These are phyloP conservation scores for Agonopterix alstromeriana DNA, from an alignment of 2,888 invertebrate genomes.

Conservation along the genomic window DNA sequence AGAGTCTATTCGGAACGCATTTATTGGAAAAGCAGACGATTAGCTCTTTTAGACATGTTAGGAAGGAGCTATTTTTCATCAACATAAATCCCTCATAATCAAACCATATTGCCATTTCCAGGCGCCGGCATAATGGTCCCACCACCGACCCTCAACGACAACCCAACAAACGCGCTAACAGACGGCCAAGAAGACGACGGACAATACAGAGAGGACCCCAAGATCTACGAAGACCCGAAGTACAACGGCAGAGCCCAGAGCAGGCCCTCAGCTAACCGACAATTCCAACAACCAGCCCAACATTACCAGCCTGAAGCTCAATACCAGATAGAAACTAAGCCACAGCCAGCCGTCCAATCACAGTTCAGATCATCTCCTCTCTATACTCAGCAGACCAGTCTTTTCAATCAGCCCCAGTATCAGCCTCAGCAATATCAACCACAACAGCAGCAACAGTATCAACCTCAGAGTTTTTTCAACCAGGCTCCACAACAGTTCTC, in stretches of 20 bases:
- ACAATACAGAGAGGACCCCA: conserved; percentile 90
- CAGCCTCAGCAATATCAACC: conserved; percentile 24
- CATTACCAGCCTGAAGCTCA: conserved; percentile 25
- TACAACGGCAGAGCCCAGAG: conserved; percentile 60
- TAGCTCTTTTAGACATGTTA: no score
- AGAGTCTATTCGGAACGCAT: no score
- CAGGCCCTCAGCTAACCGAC: conserved; percentile 32
- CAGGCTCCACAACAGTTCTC: conserved; percentile 49
- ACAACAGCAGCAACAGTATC: conserved; percentile 34
- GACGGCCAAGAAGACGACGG: conserved; percentile 88
- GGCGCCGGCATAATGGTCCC: conserved; percentile 86
- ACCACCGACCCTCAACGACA: conserved; percentile 83
- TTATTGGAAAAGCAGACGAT: no score
- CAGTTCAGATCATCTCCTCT: conserved; percentile 26
- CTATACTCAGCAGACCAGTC: conserved; percentile 24
- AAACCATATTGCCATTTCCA: conserved; percentile 26
- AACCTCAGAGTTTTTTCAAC: conserved; percentile 50
- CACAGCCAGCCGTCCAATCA: conserved; percentile 18
- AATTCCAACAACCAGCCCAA: conserved; percentile 37
- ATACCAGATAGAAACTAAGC: conserved; percentile 23
- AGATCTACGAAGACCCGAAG: conserved; percentile 84
- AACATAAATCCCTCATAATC: no score
- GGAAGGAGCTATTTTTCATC: no score
- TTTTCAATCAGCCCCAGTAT: conserved; percentile 8
- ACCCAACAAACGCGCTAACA: conserved; percentile 64